Conservation (phyloP, 92 coral and sea anemone genomes). For the Porites rus region DNA sequence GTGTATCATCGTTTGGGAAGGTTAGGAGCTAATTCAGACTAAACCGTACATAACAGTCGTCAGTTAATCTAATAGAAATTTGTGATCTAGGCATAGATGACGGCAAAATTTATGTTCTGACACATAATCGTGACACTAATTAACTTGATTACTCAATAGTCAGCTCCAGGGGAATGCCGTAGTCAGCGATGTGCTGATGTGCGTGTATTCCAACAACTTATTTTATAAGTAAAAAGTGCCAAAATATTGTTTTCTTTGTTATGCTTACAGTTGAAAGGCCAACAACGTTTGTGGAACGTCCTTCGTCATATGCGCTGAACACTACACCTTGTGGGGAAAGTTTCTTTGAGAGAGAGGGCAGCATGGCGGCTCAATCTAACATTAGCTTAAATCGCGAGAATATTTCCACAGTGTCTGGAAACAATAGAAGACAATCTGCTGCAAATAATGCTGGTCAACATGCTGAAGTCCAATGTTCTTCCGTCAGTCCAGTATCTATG, state of each 20-base stretch:
- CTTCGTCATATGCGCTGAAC: conserved; percentile 8
- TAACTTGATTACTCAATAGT: no score
- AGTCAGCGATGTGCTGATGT: no score
- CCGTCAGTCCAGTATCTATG: conserved; percentile 26
- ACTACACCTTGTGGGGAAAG: conserved; percentile 66
- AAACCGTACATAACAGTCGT: no score
- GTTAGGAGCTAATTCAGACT: no score
- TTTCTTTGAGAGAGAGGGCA: conserved; percentile 31
- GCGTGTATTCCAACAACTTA: no score
- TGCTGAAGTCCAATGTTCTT: background rate
- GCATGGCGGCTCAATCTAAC: background rate
- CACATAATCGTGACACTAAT: no score
- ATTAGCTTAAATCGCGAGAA: conserved; percentile 20
- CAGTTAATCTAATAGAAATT: no score
- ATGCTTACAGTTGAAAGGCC: conserved; percentile 1
- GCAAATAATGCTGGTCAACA: background rate
- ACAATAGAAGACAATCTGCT: background rate
- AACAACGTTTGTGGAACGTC: background rate
- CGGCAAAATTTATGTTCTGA: background rate
- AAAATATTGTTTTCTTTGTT: background rate
- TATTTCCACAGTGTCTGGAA: conserved; percentile 5
- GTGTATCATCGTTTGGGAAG: no score
- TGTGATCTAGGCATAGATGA: background rate
- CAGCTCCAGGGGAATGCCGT: no score
- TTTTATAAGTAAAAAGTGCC: no score